Evolutionary conservation across 2,888 invertebrate genomes (phyloP).

Genomic region (Hylaea fasciaria): DNA sequence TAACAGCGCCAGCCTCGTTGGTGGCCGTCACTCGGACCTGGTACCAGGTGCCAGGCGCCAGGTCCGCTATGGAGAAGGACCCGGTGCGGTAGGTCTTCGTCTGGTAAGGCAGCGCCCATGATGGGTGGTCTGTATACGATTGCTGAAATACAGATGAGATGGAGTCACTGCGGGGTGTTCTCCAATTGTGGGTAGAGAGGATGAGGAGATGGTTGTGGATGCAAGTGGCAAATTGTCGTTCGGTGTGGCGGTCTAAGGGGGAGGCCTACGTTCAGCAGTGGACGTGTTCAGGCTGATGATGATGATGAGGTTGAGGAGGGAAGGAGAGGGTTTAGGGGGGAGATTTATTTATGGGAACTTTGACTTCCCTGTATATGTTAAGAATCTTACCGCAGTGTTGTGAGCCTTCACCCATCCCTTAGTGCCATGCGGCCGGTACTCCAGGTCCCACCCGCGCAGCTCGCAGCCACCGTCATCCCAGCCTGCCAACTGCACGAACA

Average conservation of each 20-base stretch:
- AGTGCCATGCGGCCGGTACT: slow-evolving; percentile 84
- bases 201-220: no score
- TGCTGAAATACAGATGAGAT: slow-evolving; percentile 30
- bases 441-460: slow-evolving; percentile 90
- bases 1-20: slow-evolving; percentile 87
- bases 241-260: no score
- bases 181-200: no score
- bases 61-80: slow-evolving; percentile 75
- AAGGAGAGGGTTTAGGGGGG: no score
- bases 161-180: no score
- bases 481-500: slow-evolving; percentile 90
- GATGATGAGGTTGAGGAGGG: no score
- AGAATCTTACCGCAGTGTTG: slow-evolving; percentile 59
- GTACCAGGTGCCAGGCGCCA: slow-evolving; percentile 86
- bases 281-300: no score
- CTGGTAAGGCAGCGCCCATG: slow-evolving; percentile 65
- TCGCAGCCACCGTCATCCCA: slow-evolving; percentile 95
- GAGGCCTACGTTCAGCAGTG: no score
- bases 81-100: slow-evolving; percentile 61
- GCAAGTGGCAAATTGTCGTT: no score
- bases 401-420: slow-evolving; percentile 72
- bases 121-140: slow-evolving; percentile 56
- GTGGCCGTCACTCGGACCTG: slow-evolving; percentile 85
- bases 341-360: no score
- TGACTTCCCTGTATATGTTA: no score